Evolutionary conservation across 2,888 invertebrate genomes (phyloP), one percentile per base, ranked within the genome.

Genomic region (Cerastis leucographa): DNA sequence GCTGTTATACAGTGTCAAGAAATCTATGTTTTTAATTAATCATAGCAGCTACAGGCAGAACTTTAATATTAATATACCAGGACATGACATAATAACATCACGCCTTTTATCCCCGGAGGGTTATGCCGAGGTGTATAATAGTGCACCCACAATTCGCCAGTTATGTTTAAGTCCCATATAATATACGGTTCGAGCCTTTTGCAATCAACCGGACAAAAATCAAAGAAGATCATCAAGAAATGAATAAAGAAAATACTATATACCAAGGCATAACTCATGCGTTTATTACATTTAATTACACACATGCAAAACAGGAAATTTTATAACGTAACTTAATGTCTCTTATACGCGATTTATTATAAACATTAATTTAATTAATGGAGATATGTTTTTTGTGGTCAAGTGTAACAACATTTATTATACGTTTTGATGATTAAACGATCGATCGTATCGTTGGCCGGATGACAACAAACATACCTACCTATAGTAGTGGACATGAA

Each of bases 321-420:
- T 56, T 42, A 76, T 61, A 46, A 69, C 14, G 6, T 62, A 40
- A 35, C 19, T 17, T 59, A n/a, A 29, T 56, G 9, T 61, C 51
- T 61, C 51, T 22, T 56, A 42, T n/a, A 51, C 14, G 65, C 8
- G n/a, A 61, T 74, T 74, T 66, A 67, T 65, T 66, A 42, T 29
- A n/a, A n/a, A 72, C 54, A 80, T 56, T 49, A 74, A 35, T 29
- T 74, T 69, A 70, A 51, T 75, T 51, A 67, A 61, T 49, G 35
- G 17, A 17, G 19, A 29, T n/a, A 71, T n/a, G 40, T 25, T 71
- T 51, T 59, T 64, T 61, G 51, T 61, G 29, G 14, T 51, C 40
- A 25, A 65, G 54, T 61, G 65, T 76, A 56, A 14, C 14, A 17
- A 29, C 22, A 40, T 64, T 40, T 67, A 25, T 71, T 64, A 59